phyloP scores from a whole-genome alignment of 2,797 vertebrate genomes.

The Dendrocincla tyrannina region DNA sequence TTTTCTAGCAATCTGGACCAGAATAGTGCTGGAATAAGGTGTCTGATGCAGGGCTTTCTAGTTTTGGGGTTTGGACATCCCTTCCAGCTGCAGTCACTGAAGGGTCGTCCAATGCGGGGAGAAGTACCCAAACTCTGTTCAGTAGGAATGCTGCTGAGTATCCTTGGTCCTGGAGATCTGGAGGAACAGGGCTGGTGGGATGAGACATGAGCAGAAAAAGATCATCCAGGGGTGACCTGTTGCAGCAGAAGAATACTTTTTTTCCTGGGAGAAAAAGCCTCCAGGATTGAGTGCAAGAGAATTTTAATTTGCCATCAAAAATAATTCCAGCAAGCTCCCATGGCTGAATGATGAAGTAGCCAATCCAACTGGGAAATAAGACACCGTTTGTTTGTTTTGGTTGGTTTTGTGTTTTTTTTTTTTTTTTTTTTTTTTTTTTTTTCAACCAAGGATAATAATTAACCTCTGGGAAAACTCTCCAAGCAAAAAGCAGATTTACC shows the following conservation, averaged over 20 bases:
- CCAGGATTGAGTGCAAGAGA: accelerated
- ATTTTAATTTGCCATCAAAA: background rate
- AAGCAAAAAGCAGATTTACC: background rate
- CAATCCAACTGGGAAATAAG: background rate
- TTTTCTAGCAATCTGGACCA: background rate
- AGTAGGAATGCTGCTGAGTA: background rate
- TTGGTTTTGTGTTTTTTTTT: background rate
- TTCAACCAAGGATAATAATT: background rate
- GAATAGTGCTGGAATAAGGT: background rate
- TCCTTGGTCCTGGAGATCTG: accelerated
- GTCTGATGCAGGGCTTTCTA: background rate
- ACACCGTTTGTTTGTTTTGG: no score
- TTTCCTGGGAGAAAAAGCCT: accelerated
- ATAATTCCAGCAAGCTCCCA: background rate
- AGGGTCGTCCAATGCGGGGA: background rate
- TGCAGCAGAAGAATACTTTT: background rate
- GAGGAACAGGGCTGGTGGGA: background rate
- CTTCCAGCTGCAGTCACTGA: background rate
- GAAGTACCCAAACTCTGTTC: background rate
- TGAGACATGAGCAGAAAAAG: background rate
- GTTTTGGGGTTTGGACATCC: background rate
- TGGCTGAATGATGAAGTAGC: background rate
- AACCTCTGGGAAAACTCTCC: background rate
- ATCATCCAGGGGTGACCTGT: background rate
- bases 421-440: background rate